Evolutionary conservation across 2,113 vertebrate genomes (phyloP).

Genomic region (Caloenas nicobarica): DNA sequence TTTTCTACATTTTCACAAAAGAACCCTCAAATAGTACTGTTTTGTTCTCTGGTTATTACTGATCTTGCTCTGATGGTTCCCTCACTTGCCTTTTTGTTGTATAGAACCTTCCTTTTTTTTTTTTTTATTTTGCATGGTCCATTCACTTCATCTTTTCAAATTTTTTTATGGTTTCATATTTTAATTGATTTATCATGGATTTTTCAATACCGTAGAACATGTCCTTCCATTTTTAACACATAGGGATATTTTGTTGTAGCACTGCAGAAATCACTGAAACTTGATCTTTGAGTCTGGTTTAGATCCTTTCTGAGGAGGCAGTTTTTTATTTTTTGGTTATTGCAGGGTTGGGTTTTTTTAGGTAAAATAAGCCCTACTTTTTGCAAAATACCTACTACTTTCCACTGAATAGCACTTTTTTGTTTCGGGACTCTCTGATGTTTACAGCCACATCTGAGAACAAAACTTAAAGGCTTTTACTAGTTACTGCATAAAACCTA

Average conservation of each 20-base stretch:
- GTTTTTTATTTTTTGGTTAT: background rate
- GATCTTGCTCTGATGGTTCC: background rate
- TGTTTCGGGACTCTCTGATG: background rate
- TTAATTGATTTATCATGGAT: background rate
- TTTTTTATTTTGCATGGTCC: background rate
- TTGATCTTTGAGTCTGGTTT: background rate
- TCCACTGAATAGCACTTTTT: background rate
- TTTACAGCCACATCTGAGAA: rapidly evolving
- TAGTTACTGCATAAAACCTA: background rate
- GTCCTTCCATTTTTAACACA: background rate
- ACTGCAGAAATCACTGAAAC: background rate
- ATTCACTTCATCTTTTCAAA: background rate
- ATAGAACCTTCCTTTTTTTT: background rate
- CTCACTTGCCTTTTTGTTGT: background rate
- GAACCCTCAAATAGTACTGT: background rate
- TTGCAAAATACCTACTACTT: background rate
- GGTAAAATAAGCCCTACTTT: background rate
- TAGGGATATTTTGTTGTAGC: background rate
- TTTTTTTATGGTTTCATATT: background rate
- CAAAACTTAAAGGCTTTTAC: background rate
- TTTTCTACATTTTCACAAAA: background rate
- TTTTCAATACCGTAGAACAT: background rate
- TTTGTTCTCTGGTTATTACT: background rate
- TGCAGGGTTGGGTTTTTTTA: background rate
- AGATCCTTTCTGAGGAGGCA: background rate